phyloP scores from a whole-genome alignment of 2,113 vertebrate species.

The Accipiter virgatus region DNA sequence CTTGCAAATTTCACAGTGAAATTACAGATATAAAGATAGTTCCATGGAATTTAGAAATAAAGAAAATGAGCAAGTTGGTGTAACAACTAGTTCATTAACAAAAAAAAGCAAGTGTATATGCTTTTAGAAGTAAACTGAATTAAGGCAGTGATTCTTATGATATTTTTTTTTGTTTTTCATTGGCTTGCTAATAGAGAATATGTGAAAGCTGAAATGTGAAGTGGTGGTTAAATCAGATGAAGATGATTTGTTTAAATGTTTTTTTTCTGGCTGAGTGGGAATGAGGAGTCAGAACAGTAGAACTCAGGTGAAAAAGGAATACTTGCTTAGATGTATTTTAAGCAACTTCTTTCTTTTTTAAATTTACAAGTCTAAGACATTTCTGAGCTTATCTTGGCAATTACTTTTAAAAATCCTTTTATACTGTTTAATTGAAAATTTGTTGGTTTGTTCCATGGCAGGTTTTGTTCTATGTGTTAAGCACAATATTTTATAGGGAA shows the following conservation, averaged over 20 bases:
- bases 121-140: neutral
- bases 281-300: neutral
- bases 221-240: neutral
- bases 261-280: neutral
- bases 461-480: neutral
- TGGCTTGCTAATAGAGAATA: neutral
- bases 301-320: neutral
- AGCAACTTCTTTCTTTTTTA: neutral
- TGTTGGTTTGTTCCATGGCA: neutral
- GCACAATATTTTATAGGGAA: neutral
- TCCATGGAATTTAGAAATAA: neutral
- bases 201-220: neutral
- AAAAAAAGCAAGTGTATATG: neutral
- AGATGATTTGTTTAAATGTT: neutral
- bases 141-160: neutral
- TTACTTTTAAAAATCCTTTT: neutral
- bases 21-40: neutral
- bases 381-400: neutral
- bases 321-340: neutral
- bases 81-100: neutral
- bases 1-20: neutral
- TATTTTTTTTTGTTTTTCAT: neutral
- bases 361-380: neutral
- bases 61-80: neutral
- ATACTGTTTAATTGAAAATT: neutral